Percentiles rank a stretch among this genome's conserved stretches.
phyloP scores from a whole-genome alignment of 1,140 invertebrate genomes.

The Eurosta solidaginis region DNA sequence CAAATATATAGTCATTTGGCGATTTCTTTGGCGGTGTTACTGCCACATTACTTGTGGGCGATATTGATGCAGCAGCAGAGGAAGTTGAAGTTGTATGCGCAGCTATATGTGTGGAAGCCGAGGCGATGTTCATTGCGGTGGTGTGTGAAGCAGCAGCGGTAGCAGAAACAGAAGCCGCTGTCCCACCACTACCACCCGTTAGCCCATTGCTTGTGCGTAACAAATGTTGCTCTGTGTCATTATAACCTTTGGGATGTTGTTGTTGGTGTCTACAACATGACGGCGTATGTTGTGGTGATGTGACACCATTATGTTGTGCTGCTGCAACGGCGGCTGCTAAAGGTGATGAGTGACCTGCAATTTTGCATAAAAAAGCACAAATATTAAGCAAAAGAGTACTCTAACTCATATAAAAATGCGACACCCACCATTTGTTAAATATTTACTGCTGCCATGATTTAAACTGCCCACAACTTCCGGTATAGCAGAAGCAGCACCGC shows the following conservation, averaged over 20 bases:
- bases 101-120: neutral
- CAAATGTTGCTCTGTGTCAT: neutral
- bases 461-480: conserved; percentile 32
- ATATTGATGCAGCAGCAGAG: neutral
- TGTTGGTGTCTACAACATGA: conserved; percentile 32
- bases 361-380: neutral
- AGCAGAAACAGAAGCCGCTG: neutral
- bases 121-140: neutral
- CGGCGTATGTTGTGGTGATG: conserved; percentile 30
- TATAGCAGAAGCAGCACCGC: conserved; percentile 44
- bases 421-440: conserved; percentile 47
- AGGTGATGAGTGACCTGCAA: conserved; percentile 50
- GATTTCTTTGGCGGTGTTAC: conserved; percentile 69
- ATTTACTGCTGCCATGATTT: conserved; percentile 43
- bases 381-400: neutral
- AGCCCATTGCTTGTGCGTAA: neutral
- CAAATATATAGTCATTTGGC: conserved; percentile 91
- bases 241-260: neutral
- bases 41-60: conserved; percentile 41
- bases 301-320: conserved; percentile 14
- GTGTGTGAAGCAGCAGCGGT: neutral
- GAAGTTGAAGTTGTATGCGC: neutral
- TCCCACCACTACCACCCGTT: neutral
- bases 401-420: neutral
- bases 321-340: conserved; percentile 49